Evolutionary conservation across 2,888 invertebrate genomes (phyloP).

Genomic region (Cylindroiulus punctatus): DNA sequence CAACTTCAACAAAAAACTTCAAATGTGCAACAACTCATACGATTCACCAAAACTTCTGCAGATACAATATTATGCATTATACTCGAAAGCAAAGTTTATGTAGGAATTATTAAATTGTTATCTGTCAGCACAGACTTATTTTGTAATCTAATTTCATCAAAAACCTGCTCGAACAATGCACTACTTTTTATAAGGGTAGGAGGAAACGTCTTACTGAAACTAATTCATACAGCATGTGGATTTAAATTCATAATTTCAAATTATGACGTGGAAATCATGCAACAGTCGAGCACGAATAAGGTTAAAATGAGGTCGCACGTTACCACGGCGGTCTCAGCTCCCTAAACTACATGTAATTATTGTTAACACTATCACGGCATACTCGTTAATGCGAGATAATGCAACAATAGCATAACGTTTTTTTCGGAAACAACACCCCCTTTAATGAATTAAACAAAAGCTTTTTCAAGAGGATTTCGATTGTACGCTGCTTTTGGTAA

Average conservation of each 20-base stretch:
- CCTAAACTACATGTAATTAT: not conserved
- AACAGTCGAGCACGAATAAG: not conserved
- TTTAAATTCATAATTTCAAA: not conserved
- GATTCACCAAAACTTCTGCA: too few relatives aligned
- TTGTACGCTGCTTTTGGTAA: not conserved
- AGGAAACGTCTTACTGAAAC: not conserved
- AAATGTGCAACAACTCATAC: too few relatives aligned
- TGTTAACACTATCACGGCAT: conserved; percentile 10
- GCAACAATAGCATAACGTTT: not conserved
- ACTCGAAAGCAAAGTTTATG: too few relatives aligned
- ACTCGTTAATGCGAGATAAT: not conserved
- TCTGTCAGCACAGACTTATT: not conserved
- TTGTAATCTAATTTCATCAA: not conserved
- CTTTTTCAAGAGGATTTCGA: not conserved
- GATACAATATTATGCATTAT: too few relatives aligned
- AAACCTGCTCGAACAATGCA: not conserved
- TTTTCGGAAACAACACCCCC: not conserved
- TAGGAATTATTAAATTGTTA: too few relatives aligned
- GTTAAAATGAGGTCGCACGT: conserved; percentile 9
- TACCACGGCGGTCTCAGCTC: not conserved
- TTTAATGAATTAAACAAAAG: not conserved
- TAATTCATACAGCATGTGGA: not conserved
- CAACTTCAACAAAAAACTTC: too few relatives aligned
- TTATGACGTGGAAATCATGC: not conserved
- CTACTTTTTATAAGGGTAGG: not conserved